Conservation (phyloP, 2,113 vertebrate genomes). For the Xerus inauris region DNA sequence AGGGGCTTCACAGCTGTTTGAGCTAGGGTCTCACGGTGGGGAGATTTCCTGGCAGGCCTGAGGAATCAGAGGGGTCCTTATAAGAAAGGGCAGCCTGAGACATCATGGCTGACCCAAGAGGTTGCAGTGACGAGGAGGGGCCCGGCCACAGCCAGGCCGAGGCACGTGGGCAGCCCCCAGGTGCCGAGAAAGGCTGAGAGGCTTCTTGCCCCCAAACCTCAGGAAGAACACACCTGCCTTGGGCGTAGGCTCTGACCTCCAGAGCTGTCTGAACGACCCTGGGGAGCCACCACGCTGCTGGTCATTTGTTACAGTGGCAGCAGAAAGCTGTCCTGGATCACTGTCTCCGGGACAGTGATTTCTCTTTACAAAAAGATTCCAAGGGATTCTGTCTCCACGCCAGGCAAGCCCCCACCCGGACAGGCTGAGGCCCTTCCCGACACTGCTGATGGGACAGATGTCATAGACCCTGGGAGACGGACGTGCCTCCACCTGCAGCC, state of each 20-base stretch:
- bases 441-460: neutral
- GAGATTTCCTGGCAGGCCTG: too few species aligned
- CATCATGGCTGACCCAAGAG: neutral
- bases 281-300: neutral
- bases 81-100: neutral
- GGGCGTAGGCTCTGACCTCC: neutral
- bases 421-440: neutral
- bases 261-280: neutral
- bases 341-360: neutral
- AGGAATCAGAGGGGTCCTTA: neutral
- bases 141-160: neutral
- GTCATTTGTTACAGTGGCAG: neutral
- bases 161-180: too few species aligned
- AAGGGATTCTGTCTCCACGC: neutral
- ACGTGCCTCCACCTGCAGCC: neutral
- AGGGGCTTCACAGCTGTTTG: neutral
- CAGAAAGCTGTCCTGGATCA: too few species aligned
- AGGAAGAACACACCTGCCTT: rapidly evolving
- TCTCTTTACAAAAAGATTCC: neutral
- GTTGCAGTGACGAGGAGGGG: neutral
- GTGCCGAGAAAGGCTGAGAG: neutral
- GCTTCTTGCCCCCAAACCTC: neutral
- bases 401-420: neutral
- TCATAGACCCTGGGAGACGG: neutral
- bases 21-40: neutral